Evolutionary conservation across 2,797 vertebrate genomes (phyloP).

Genomic region (Amniataba percoides): DNA sequence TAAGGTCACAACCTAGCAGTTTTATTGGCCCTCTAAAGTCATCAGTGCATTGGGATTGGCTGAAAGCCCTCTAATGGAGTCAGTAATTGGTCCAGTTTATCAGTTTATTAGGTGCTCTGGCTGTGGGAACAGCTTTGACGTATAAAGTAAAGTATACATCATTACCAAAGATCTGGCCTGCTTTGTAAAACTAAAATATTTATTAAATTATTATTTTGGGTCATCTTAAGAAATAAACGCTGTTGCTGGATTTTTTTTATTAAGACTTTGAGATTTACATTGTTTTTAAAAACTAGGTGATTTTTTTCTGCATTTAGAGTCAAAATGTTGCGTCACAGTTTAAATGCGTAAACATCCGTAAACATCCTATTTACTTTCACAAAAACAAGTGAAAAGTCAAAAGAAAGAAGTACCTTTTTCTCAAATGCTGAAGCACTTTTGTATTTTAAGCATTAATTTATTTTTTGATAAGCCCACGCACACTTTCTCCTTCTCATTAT

Average conservation of each 20-base stretch:
- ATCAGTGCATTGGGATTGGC: conserved; percentile 79
- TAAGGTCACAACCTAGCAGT: conserved; percentile 80
- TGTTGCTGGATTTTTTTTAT: not conserved
- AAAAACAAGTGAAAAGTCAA: not conserved
- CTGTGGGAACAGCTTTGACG: conserved; percentile 73
- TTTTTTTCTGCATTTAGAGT: not conserved
- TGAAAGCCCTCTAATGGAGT: conserved; percentile 84
- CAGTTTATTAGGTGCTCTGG: conserved; percentile 80
- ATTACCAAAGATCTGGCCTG: conserved; percentile 39
- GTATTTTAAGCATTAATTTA: not conserved
- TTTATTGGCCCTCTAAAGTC: conserved; percentile 86
- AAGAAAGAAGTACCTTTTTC: not conserved
- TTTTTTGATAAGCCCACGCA: not conserved
- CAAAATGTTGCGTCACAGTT: not conserved
- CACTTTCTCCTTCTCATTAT: not conserved
- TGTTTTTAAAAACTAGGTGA: not conserved
- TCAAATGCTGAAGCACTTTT: not conserved
- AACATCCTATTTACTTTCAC: not conserved
- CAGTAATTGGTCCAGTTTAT: conserved; percentile 84
- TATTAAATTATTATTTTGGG: not conserved
- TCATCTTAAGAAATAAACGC: not conserved
- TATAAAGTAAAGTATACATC: conserved; percentile 62
- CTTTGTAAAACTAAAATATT: not conserved
- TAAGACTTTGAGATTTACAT: not conserved
- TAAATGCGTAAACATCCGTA: not conserved